Conservation (phyloP, 1,140 invertebrate genomes). For the Babylonia areolata region DNA sequence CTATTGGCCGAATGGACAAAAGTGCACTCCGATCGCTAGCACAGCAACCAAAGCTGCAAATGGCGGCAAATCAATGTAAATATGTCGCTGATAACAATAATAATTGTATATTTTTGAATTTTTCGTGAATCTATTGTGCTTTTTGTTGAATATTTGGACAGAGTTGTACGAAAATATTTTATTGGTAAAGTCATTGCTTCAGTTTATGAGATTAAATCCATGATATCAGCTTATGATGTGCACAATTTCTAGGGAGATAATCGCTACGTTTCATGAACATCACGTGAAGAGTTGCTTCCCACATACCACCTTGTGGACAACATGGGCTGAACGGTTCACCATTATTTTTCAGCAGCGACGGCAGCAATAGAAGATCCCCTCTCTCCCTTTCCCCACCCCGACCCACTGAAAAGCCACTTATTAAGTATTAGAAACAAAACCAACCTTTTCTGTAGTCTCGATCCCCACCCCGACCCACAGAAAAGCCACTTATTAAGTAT, state of each 20-base stretch:
- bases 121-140: not conserved
- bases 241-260: not conserved
- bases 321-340: no score
- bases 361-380: no score
- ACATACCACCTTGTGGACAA: no score
- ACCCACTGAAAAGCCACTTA: no score
- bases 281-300: not conserved
- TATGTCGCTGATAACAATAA: constrained; percentile 23
- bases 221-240: not conserved
- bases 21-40: constrained; percentile 7
- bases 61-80: constrained; percentile 61
- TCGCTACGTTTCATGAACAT: not conserved
- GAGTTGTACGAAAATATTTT: not conserved
- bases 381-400: no score
- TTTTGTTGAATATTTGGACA: not conserved
- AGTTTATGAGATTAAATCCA: not conserved
- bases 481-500: no score
- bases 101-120: not conserved
- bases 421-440: no score
- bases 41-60: constrained; percentile 43
- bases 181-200: not conserved
- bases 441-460: no score
- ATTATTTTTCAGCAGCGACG: no score
- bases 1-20: constrained; percentile 10
- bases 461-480: no score